These are phyloP conservation scores for Trogon surrucura DNA, from an alignment of 2,113 vertebrate genomes.

Conservation along the genomic window DNA sequence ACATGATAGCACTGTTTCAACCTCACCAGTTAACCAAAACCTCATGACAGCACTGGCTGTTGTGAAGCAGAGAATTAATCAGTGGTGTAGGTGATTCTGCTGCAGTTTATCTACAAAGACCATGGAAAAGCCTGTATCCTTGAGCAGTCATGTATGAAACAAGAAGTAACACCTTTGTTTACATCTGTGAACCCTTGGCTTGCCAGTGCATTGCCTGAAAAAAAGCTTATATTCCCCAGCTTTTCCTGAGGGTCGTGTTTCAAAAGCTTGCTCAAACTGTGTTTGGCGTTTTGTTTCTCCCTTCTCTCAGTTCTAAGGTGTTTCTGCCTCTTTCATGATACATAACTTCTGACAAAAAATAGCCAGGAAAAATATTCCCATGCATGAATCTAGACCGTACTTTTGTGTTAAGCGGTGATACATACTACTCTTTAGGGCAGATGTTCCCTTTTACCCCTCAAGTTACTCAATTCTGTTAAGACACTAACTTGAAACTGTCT, in stretches of 20 bases:
- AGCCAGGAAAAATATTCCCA: background rate
- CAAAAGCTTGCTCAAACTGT: background rate
- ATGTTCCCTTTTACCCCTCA: background rate
- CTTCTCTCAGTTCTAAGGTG: background rate
- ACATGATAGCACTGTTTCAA: background rate
- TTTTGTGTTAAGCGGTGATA: background rate
- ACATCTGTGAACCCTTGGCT: background rate
- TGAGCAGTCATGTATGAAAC: background rate
- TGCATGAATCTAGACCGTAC: background rate
- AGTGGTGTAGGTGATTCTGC: background rate
- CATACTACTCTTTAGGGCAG: background rate
- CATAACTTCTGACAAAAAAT: constrained; percentile 6
- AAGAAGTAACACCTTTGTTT: background rate
- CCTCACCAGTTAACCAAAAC: background rate
- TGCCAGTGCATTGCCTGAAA: background rate
- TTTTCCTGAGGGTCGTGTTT: background rate
- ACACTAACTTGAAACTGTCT: background rate
- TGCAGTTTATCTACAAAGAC: background rate
- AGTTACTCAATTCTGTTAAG: background rate
- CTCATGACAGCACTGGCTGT: rapidly evolving
- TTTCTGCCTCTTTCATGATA: background rate
- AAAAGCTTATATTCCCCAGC: background rate
- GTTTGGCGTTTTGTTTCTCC: constrained; percentile 31
- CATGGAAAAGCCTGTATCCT: background rate
- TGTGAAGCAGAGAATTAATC: background rate